phyloP scores from a whole-genome alignment of 2,888 invertebrate species.

The Fabriciana adippe region DNA sequence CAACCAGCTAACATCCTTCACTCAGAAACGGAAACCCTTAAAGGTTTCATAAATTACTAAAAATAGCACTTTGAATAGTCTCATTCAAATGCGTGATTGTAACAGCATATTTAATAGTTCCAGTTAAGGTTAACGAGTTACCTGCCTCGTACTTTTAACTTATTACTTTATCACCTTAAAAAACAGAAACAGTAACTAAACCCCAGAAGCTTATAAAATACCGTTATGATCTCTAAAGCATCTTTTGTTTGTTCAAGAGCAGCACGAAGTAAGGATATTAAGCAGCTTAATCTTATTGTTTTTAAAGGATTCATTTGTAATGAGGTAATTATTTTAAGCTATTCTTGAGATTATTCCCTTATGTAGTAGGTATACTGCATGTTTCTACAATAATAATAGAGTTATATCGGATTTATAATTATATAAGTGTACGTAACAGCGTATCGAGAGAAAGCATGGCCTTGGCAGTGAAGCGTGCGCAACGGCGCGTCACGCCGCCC shows the following conservation, averaged over 20 bases:
- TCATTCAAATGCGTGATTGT: slow-evolving; percentile 34
- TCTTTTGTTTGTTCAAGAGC: slow-evolving; percentile 30
- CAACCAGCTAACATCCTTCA: slow-evolving; percentile 59
- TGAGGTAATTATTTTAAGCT: neutral
- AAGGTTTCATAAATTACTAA: slow-evolving; percentile 42
- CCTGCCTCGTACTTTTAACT: slow-evolving; percentile 15
- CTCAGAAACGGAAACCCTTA: slow-evolving; percentile 56
- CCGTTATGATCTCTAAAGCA: slow-evolving; percentile 22
- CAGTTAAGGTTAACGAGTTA: slow-evolving; percentile 35
- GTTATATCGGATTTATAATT: slow-evolving; percentile 60
- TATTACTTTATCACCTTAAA: slow-evolving; percentile 24
- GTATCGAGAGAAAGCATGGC: slow-evolving; percentile 74
- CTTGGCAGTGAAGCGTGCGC: slow-evolving; percentile 75
- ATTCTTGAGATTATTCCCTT: neutral
- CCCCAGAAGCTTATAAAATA: slow-evolving; percentile 5
- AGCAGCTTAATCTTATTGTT: neutral
- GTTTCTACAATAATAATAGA: slow-evolving; percentile 51
- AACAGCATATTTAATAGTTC: slow-evolving; percentile 32
- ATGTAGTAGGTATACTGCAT: slow-evolving; percentile 24
- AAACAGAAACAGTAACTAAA: neutral
- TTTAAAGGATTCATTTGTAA: slow-evolving; percentile 41
- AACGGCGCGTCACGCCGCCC: slow-evolving; percentile 50
- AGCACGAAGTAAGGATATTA: neutral
- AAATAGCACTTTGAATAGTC: slow-evolving; percentile 29
- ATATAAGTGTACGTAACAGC: slow-evolving; percentile 57